Evolutionary conservation across 1,140 invertebrate species (phyloP), one percentile per base, ranked within the genome.

Genomic region (Ostrea denselamellosa): DNA sequence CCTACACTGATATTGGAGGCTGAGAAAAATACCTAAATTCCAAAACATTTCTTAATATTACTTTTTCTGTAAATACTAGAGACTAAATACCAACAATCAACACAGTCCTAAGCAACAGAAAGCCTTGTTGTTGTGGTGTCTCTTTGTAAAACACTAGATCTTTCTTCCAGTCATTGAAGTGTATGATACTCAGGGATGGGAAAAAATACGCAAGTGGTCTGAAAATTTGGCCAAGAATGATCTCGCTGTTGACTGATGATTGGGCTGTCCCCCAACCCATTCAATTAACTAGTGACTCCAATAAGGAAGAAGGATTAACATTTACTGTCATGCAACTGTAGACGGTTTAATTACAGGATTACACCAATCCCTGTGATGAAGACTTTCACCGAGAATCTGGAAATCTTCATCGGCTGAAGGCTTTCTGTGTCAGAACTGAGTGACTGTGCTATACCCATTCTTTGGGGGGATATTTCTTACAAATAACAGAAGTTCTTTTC

Each of bases 331-430:
- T 22, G 68, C 68, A 77, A 77, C 8, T 28, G 25, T 22, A 34
- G 68, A 22, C 14, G 28, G 68, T 34, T 77, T 77, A 25, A 77
- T 77, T 77, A 77, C 28, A 22, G 8, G 28, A 77, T 77, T 44
- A 77, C 68, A 28, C 68, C 68, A 77, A 77, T 77, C 28, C 25
- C 25, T 28, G 68, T 77, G 28, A 77, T 77, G 68, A 77, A 77
- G 68, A 5, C 28, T 77, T 34, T 77, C 25, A 25, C 8, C 12
- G 68, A 77, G 68, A 25, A 28, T 12, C 9, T 28, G 25, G 25
- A 14, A 77, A 12, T 34, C 25, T 14, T 34, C 68, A 8, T 77
- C 68, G 9, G 22, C 68, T 28, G 28, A 14, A 77, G 34, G 34
- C 28, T 14, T 28, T 77, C 68, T 34, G 68, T 77, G 25, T 25